Base-by-base conservation (phyloP, 1,140 invertebrate species). In the Caenorhabditis remanei region DNA sequence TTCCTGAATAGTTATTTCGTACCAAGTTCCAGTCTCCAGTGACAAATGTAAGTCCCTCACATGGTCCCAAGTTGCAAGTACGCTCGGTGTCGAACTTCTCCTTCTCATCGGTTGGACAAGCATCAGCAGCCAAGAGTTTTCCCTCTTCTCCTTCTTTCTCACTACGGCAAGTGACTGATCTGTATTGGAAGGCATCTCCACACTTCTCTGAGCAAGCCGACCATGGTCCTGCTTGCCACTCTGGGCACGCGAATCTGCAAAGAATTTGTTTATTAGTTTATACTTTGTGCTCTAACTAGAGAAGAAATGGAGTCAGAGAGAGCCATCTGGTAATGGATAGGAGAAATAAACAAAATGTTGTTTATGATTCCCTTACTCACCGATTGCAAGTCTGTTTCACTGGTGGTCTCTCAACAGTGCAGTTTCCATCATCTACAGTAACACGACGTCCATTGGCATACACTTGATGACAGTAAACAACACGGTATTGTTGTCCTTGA, bases 11-110 rank as follows among this genome's bases (percentile, higher is more conserved):
- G 5, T 53, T 53, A 53, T 53, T 8, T 11, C 9, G 5, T 53
- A 97, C 96, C 85, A 96, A 96, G 90, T 95, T 95, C 97, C 97
- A 98, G 41, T 96, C 95, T 8, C 96, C 95, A 0, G 95, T 94
- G 48, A 97, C 94, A 96, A 97, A 98, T 92, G 98, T 97, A 19
- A 97, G 95, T 14, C 97, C 97, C 83, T 96, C 96, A 91, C 97
- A 98, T 8, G 96, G 96, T 63, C 95, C 94, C 48, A 96, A 89
- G 87, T 95, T 94, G 92, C 97, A 98, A 56, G 93, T 82, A 90
- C 95, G 94, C 88, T 96, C 95, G 8, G 92, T 93, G 19, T 95
- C 94, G 0, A 96, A 96, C 90, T 95, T 95, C 53, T 91, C 90
- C 56, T 95, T 94, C 4, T 90, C 92, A 9, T 92, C 91, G 11